Evolutionary conservation across 2,113 vertebrate species (phyloP).

Genomic region (Anolis sagrei): DNA sequence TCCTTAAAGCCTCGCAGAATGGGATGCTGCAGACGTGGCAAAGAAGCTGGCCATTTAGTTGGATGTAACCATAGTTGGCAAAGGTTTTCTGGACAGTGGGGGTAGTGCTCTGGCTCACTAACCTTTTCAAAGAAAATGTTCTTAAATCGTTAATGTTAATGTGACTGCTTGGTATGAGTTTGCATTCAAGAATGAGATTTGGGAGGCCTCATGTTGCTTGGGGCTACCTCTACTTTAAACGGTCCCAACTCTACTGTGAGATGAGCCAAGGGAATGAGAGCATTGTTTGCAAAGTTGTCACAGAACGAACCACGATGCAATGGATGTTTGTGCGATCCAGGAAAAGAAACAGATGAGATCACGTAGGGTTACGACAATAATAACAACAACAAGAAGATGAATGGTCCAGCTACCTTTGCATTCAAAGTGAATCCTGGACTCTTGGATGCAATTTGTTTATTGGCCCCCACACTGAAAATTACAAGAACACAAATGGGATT

Average conservation of each 20-base stretch:
- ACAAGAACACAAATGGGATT: neutral
- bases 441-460: neutral
- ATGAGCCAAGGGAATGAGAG: conserved; percentile 36
- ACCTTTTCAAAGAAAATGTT: no score
- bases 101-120: no score
- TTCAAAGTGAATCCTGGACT: neutral
- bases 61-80: no score
- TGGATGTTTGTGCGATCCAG: conserved; percentile 43
- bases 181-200: neutral
- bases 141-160: no score
- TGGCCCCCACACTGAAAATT: neutral
- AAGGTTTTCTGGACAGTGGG: no score
- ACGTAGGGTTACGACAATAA: conserved; percentile 6
- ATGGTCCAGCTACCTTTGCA: conserved; percentile 29
- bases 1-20: no score
- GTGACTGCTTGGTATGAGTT: neutral
- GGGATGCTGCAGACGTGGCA: no score
- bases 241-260: neutral
- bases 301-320: conserved; percentile 36
- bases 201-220: neutral
- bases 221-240: conserved; percentile 18
- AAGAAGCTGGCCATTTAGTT: no score
- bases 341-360: conserved; percentile 38
- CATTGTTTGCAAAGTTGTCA: conserved; percentile 40
- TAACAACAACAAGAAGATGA: neutral